phyloP scores from a whole-genome alignment of 2,888 invertebrate species.

The Machimus rusticus region DNA sequence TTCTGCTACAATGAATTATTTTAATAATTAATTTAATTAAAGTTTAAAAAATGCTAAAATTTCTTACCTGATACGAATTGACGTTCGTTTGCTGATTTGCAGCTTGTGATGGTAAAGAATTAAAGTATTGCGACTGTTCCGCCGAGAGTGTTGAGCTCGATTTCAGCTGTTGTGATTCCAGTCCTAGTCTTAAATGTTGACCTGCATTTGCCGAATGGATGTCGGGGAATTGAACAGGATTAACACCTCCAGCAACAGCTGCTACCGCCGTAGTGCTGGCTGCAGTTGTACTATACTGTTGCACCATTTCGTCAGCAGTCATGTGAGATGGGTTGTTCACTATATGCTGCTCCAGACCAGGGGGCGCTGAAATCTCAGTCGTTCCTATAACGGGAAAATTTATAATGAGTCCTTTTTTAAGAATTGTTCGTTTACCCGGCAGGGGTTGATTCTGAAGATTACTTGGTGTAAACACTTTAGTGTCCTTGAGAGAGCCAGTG shows the following conservation, averaged over 20 bases:
- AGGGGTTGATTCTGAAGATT: constrained; percentile 59
- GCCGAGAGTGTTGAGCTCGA: constrained; percentile 68
- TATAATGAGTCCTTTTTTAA: background rate
- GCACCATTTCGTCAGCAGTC: constrained; percentile 54
- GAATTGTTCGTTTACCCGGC: constrained; percentile 51
- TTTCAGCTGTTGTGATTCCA: constrained; percentile 65
- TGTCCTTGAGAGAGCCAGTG: constrained; percentile 91
- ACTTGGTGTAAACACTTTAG: constrained; percentile 88
- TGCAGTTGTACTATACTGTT: constrained; percentile 55
- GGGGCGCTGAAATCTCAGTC: constrained; percentile 62
- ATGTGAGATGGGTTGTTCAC: constrained; percentile 56
- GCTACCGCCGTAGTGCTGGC: constrained; percentile 55
- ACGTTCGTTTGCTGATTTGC: constrained; percentile 45
- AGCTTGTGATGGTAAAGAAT: constrained; percentile 61
- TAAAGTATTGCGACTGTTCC: constrained; percentile 72
- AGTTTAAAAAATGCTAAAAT: background rate
- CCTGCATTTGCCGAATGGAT: constrained; percentile 59
- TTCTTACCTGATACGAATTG: constrained; percentile 46
- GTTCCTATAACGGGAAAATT: background rate
- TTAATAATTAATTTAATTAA: background rate
- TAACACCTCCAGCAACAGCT: constrained; percentile 52
- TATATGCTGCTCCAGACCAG: constrained; percentile 63
- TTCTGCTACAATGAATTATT: constrained; percentile 48
- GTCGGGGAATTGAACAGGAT: constrained; percentile 57
- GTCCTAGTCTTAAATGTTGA: constrained; percentile 52